Evolutionary conservation across 2,888 invertebrate genomes (phyloP).

Genomic region (Lepetodrilus schrolli): DNA sequence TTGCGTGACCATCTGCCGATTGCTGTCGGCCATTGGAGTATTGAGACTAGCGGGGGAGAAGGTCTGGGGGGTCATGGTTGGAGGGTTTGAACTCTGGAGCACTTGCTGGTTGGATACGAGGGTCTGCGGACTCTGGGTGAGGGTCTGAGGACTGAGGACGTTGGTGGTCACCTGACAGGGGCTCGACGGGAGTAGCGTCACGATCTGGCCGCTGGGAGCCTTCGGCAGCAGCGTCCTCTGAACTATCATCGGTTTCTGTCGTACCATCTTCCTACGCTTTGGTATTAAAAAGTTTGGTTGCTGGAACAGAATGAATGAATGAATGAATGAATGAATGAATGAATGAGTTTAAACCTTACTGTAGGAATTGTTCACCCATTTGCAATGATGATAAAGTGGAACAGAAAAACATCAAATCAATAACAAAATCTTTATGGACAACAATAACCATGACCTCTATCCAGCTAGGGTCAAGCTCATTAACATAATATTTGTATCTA

Average conservation of each 20-base stretch:
- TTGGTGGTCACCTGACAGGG: background rate
- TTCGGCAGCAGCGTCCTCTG: slow-evolving; percentile 71
- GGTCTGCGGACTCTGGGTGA: background rate
- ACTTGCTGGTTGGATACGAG: background rate
- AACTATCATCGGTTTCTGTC: slow-evolving; percentile 48
- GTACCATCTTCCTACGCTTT: slow-evolving; percentile 30
- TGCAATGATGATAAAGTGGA: too few species aligned
- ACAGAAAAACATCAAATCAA: too few species aligned
- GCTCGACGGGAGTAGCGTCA: slow-evolving; percentile 44
- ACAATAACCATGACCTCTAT: too few species aligned
- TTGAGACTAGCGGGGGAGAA: slow-evolving; percentile 5
- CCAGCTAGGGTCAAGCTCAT: too few species aligned
- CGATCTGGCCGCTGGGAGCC: slow-evolving; percentile 45
- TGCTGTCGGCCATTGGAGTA: background rate
- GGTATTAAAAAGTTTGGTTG: slow-evolving; percentile 33
- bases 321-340: too few species aligned
- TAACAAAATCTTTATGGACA: too few species aligned
- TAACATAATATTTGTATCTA: too few species aligned
- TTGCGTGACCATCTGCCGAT: background rate
- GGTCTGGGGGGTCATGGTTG: background rate
- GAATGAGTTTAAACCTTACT: too few species aligned
- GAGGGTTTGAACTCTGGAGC: background rate
- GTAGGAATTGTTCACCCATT: too few species aligned
- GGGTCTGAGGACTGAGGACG: background rate
- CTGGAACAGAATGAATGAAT: background rate